Evolutionary conservation across 2,888 invertebrate species (phyloP), one percentile per base, ranked within the genome.

Genomic region (Notocelia uddmanniana): DNA sequence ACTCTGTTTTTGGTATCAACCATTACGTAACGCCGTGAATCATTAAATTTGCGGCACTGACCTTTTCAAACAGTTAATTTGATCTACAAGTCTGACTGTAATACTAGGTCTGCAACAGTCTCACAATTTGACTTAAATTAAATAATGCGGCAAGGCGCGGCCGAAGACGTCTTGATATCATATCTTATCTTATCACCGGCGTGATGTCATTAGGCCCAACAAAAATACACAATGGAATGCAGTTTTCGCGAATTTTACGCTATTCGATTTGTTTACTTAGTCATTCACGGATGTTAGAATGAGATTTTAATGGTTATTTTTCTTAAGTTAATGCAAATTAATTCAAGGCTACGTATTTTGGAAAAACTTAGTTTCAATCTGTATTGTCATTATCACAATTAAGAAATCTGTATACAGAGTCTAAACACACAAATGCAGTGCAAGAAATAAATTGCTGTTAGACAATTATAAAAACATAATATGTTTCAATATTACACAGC

Each of bases 121-220:
- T 45, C 68, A 62, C 19, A 67, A 60, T 62, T 55, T 23, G 34
- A 18, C 26, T 23, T 62, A 68, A 45, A 72, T 59, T 58, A 63
- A 72, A 72, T 37, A 66, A 57, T 63, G 31, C 45, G 45, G 76
- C 80, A 80, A 84, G 87, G 88, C 77, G 88, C 80, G 85, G 84
- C 82, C 63, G 68, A n/a, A n/a, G n/a, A 77, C 83, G 84, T 83
- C 79, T 81, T 82, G 81, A 76, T 80, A 89, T 90, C 89, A 88
- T 82, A 91, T 91, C 91, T 90, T 88, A 90, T 91, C 89, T 75
- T 88, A 90, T 90, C 89, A 76, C 75, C 73, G 68, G 76, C 73
- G 78, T 89, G 89, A 91, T 87, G 88, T 89, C 90, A 90, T 81
- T 79, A 74, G 74, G 69, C 81, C 81, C 81, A 84, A 87, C 82